A percentile compares a stretch with the other conserved stretches of the same genome.
phyloP scores from a whole-genome alignment of 2,797 vertebrate species.

The Coranthus polyacanthus region DNA sequence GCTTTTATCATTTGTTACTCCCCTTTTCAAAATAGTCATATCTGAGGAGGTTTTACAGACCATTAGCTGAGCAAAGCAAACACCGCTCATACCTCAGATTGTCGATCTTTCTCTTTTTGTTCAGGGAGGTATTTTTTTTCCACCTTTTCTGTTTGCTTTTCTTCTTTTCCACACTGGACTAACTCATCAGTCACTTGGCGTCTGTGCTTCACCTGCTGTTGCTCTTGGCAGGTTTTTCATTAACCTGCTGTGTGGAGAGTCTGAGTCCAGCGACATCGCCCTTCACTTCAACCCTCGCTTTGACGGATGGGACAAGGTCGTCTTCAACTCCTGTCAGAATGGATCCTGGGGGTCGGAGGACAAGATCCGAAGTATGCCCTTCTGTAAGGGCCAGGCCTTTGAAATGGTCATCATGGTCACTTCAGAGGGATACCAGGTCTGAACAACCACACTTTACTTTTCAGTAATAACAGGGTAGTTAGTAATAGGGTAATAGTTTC shows the following conservation, averaged over 20 bases:
- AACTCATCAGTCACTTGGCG: background rate
- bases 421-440: conserved; percentile 84
- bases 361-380: conserved; percentile 77
- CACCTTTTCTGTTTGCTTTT: conserved; percentile 34
- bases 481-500: no score
- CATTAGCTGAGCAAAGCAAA: conserved; percentile 35
- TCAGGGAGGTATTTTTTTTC: background rate
- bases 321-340: conserved; percentile 82
- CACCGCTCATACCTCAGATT: conserved; percentile 16
- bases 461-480: background rate
- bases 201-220: background rate
- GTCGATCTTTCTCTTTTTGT: background rate
- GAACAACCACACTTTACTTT: background rate
- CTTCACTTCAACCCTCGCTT: conserved; percentile 85
- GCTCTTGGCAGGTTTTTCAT: conserved; percentile 73
- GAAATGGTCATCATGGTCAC: conserved; percentile 79
- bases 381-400: conserved; percentile 80
- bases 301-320: conserved; percentile 83
- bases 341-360: conserved; percentile 76
- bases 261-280: conserved; percentile 76
- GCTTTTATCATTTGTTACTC: conserved; percentile 8
- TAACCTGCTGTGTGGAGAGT: conserved; percentile 84
- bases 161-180: background rate
- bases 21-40: conserved; percentile 15
- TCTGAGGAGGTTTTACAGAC: conserved; percentile 5